Percentiles rank a stretch among this genome's conserved stretches.
These are phyloP conservation scores for Phasianus colchicus DNA, from an alignment of 2,113 vertebrate genomes.

Conservation along the genomic window DNA sequence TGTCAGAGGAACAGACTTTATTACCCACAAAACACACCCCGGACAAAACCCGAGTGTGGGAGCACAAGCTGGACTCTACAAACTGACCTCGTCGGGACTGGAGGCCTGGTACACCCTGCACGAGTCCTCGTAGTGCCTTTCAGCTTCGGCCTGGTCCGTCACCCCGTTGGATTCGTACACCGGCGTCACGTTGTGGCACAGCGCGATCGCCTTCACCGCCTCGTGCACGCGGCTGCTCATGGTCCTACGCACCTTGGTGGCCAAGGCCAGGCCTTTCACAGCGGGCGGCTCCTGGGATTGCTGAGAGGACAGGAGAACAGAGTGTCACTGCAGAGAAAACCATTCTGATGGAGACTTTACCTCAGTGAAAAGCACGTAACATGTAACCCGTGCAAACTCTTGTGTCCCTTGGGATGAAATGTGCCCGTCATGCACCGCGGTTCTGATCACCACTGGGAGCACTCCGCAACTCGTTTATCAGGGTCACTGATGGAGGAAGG, in stretches of 20 bases:
- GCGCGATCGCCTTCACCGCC: slow-evolving; percentile 94
- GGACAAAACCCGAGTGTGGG: background rate
- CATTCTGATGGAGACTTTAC: background rate
- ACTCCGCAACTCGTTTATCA: accelerated
- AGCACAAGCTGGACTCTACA: accelerated
- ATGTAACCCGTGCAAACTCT: background rate
- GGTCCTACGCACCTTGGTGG: slow-evolving; percentile 95
- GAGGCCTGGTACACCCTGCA: slow-evolving; percentile 97
- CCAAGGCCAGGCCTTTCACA: slow-evolving; percentile 81
- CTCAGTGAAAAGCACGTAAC: background rate
- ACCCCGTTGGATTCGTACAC: slow-evolving; percentile 94
- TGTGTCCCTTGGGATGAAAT: accelerated
- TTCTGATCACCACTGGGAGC: background rate
- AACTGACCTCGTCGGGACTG: slow-evolving; percentile 94
- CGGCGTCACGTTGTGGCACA: slow-evolving; percentile 96
- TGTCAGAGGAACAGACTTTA: accelerated
- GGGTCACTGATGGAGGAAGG: background rate
- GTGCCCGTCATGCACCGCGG: accelerated
- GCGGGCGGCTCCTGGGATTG: slow-evolving; percentile 88
- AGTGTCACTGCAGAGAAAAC: accelerated
- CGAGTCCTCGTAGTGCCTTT: slow-evolving; percentile 95
- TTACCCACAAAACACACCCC: background rate
- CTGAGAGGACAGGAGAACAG: slow-evolving; percentile 53
- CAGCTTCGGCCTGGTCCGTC: slow-evolving; percentile 95
- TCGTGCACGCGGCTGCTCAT: slow-evolving; percentile 96